Evolutionary conservation across 2,888 invertebrate genomes (phyloP).

Genomic region (Bimastos eiseni): DNA sequence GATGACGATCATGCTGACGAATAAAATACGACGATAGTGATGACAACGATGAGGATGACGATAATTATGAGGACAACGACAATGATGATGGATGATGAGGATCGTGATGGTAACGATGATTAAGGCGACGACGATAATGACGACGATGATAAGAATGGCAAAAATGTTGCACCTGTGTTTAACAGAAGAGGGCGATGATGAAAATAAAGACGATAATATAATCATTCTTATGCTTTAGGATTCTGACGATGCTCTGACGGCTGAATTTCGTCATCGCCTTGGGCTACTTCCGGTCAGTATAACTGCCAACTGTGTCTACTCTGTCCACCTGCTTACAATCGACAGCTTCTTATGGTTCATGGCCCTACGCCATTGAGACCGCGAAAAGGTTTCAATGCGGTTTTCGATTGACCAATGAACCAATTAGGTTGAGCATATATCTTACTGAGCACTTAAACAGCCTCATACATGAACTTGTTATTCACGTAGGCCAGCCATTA

Average conservation of each 20-base stretch:
- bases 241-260: constrained; percentile 39
- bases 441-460: too few relatives aligned
- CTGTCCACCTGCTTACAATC: not conserved
- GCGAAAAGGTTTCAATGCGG: not conserved
- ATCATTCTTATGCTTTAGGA: not conserved
- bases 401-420: not conserved
- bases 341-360: not conserved
- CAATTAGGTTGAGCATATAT: not conserved
- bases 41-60: not conserved
- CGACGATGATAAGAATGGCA: not conserved
- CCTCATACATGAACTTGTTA: too few relatives aligned
- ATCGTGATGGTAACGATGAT: constrained; percentile 16
- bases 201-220: not conserved
- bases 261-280: constrained; percentile 41
- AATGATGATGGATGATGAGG: constrained; percentile 6
- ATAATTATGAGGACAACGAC: constrained; percentile 7
- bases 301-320: not conserved
- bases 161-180: not conserved
- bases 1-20: not conserved
- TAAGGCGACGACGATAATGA: not conserved
- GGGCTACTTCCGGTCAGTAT: constrained; percentile 40
- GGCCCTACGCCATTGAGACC: not conserved
- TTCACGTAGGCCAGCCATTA: not conserved
- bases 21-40: not conserved
- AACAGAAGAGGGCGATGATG: not conserved